Evolutionary conservation across 2,797 vertebrate genomes (phyloP), one percentile per base, ranked within the genome.

Genomic region (Antennarius maculatus): DNA sequence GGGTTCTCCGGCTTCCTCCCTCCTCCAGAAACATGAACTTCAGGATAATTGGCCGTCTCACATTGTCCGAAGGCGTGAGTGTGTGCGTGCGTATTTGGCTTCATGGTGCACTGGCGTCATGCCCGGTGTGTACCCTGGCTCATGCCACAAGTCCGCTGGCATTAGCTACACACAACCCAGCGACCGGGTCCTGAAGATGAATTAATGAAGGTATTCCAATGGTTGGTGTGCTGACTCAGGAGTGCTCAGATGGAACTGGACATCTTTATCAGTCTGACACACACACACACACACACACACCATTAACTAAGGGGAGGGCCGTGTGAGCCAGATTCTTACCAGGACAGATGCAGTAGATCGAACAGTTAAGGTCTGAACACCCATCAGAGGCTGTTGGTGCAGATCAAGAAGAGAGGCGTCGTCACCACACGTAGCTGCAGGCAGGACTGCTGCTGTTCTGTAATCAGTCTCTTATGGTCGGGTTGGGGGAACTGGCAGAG

Each of bases 381-480:
- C 75, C 60, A 66, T 78, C 54, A 66, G 74, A 71, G 61, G 28
- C 51, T 63, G 61, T 71, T 82, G 79, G 82, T 86, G 73, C 66
- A 82, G 69, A 82, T 61, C 66, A 12, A 68, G 66, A 56, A 82
- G 82, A 82, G 82, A 66, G 46, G 58, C 68, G 48, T 50, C 77
- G 70, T 76, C 45, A 43, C 70, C 51, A 78, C 16, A 42, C 66
- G 61, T 53, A 51, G 68, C 76, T 61, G 60, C 42, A 81, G 74
- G 55, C 63, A 67, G 51, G 62, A 72, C 57, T 73, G 47, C 55
- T 31, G 59, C 66, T 56, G 56, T 54, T 76, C 45, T 70, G 64
- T 56, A 81, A 78, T 84, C 74, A 70, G 51, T 71, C 54, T 57
- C 62, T 66, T 67, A 59, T 55, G 61, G 34, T 72, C 46, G 70